These are phyloP conservation scores for Puntigrus tetrazona DNA, from an alignment of 2,113 vertebrate species.

Conservation along the genomic window DNA sequence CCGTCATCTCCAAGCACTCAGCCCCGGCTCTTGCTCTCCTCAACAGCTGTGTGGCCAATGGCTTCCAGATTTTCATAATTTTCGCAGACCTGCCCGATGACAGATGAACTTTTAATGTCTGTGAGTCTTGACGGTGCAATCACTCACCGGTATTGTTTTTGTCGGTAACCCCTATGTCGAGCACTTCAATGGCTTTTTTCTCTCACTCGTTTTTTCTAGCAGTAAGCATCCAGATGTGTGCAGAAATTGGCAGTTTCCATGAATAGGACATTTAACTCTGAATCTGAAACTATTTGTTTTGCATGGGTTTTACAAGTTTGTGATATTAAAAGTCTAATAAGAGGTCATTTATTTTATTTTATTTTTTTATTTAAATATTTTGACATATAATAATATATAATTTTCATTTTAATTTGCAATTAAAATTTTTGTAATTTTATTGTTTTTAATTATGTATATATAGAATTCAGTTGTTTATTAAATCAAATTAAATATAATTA, in stretches of 20 bases:
- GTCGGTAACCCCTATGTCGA: slow-evolving; percentile 54
- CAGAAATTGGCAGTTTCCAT: not conserved
- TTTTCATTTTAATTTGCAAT: no score
- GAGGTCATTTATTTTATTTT: not conserved
- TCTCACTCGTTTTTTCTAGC: slow-evolving; percentile 13
- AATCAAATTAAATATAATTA: no score
- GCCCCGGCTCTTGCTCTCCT: not conserved
- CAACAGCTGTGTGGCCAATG: slow-evolving; percentile 50
- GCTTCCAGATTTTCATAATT: slow-evolving; percentile 61
- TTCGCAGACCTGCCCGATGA: slow-evolving; percentile 51
- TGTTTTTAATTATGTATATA: no score
- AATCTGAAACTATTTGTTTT: not conserved
- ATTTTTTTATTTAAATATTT: not conserved
- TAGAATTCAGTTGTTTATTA: no score
- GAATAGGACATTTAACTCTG: not conserved
- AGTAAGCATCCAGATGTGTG: slow-evolving; percentile 50
- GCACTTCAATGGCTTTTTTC: slow-evolving; percentile 41
- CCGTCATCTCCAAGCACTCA: slow-evolving; percentile 9
- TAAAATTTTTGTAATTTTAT: no score
- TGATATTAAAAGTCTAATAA: not conserved
- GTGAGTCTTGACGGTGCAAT: slow-evolving; percentile 57
- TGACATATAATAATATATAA: no score
- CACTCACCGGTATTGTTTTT: slow-evolving; percentile 62
- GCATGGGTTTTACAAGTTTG: not conserved
- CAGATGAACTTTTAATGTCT: slow-evolving; percentile 62